Conservation (phyloP, 1,140 invertebrate species). For the Drosophila takahashii region DNA sequence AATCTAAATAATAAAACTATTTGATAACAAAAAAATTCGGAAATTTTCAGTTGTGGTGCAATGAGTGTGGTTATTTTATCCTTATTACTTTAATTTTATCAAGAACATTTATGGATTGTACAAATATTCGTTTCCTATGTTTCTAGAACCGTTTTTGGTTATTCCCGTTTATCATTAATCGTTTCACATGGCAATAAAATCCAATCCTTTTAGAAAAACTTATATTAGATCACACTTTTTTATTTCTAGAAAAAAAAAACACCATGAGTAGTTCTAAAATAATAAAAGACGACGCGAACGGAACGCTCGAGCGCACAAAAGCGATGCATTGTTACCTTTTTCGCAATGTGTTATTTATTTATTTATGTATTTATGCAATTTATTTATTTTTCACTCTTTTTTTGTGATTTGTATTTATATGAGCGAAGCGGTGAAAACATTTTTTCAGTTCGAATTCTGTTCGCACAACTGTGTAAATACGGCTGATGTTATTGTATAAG, state of each 20-base stretch:
- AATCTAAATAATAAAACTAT: no score
- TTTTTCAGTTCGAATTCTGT: slow-evolving; percentile 39
- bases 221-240: neutral
- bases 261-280: slow-evolving; percentile 47
- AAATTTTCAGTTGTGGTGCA: no score
- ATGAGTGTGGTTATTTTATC: no score
- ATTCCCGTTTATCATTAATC: neutral
- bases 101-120: no score
- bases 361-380: slow-evolving; percentile 72
- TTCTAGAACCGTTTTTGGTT: neutral
- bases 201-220: neutral
- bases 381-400: slow-evolving; percentile 58
- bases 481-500: slow-evolving; percentile 36
- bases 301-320: slow-evolving; percentile 53
- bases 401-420: slow-evolving; percentile 39
- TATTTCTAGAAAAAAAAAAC: neutral
- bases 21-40: no score
- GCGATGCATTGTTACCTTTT: slow-evolving; percentile 53
- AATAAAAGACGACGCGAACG: slow-evolving; percentile 42
- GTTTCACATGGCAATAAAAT: no score
- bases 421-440: slow-evolving; percentile 42
- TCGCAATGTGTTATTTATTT: slow-evolving; percentile 53
- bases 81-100: no score
- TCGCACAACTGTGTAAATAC: slow-evolving; percentile 76
- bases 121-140: no score